Evolutionary conservation across 2,888 invertebrate species (phyloP).

Genomic region (Synergus gifuensis): DNA sequence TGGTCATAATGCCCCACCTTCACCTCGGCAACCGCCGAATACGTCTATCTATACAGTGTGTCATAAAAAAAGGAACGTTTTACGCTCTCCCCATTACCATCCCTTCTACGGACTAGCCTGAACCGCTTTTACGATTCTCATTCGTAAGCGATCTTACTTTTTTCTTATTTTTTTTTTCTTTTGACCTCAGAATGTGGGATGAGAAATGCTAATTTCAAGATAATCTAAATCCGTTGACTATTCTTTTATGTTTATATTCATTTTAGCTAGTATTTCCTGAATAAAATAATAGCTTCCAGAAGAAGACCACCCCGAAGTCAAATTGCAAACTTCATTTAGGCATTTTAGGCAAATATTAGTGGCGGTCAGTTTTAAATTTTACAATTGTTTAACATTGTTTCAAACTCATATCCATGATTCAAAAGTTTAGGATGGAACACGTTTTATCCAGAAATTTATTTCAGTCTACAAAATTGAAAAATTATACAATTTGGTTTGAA

Average conservation of each 20-base stretch:
- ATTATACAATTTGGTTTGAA: not conserved
- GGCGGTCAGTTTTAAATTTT: not conserved
- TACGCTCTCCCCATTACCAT: constrained; percentile 22
- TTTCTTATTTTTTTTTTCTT: not conserved
- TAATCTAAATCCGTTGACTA: constrained; percentile 5
- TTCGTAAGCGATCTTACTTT: constrained; percentile 1
- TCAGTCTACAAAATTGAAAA: not conserved
- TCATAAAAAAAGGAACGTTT: constrained; percentile 34
- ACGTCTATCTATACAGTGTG: constrained; percentile 39
- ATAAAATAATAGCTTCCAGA: not conserved
- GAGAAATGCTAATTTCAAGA: constrained; percentile 6
- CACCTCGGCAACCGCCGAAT: constrained; percentile 40
- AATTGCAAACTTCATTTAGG: not conserved
- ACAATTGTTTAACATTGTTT: too few species aligned
- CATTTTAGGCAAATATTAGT: not conserved
- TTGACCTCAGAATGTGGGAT: not conserved
- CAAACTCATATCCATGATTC: too few species aligned
- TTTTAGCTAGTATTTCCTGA: not conserved
- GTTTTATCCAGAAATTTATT: not conserved
- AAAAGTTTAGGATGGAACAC: too few species aligned
- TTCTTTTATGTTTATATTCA: not conserved
- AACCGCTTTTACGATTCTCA: constrained; percentile 30
- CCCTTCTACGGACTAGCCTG: constrained; percentile 18
- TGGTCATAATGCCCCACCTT: constrained; percentile 61
- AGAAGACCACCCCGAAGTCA: not conserved